Evolutionary conservation across 1,140 invertebrate genomes (phyloP), one percentile per base, ranked within the genome.

Genomic region (Brachystomella parvula): DNA sequence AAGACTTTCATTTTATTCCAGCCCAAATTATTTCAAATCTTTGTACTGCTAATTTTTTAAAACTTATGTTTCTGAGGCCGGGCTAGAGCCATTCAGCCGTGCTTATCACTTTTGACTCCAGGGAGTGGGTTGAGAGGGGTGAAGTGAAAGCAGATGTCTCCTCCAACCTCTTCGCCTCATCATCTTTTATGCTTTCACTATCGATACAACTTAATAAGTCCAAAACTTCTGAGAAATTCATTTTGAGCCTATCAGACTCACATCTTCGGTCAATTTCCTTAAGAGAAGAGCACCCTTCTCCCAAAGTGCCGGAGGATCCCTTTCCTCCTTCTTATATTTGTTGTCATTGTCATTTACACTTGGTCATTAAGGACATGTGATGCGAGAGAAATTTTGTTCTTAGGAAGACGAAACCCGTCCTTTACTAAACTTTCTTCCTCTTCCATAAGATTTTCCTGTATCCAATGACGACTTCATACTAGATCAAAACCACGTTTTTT

Each of bases 301-400:
- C n/a, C n/a, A n/a, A 44, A 12, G 39, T 44, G 39, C 12, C 39
- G n/a, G 39, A 44, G 39, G 39, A 44, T 12, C 39, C n/a, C n/a
- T n/a, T n/a, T n/a, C n/a, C n/a, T n/a, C n/a, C n/a, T 65, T 68
- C 65, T 68, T 65, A 57, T 9, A 28, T 57, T 12, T 66, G 64
- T 70, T 70, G 65, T 70, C 65, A 61, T 53, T 70, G 68, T 70
- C 68, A 70, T 70, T 70, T 66, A 70, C 68, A 70, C 68, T 70
- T 66, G 68, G 68, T 70, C 68, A 70, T 70, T 70, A 70, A 60
- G 64, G 68, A 70, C 68, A 70, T 70, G 53, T 70, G 68, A 70
- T 64, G 65, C 63, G 39, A 44, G 39, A 44, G 39, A 44, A 44
- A 44, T 9, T 44, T 44, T 9, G 39, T 12, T 44, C 9, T 12